These are phyloP conservation scores for Lacerta viridis DNA, from an alignment of 2,797 vertebrate species.

Conservation along the genomic window DNA sequence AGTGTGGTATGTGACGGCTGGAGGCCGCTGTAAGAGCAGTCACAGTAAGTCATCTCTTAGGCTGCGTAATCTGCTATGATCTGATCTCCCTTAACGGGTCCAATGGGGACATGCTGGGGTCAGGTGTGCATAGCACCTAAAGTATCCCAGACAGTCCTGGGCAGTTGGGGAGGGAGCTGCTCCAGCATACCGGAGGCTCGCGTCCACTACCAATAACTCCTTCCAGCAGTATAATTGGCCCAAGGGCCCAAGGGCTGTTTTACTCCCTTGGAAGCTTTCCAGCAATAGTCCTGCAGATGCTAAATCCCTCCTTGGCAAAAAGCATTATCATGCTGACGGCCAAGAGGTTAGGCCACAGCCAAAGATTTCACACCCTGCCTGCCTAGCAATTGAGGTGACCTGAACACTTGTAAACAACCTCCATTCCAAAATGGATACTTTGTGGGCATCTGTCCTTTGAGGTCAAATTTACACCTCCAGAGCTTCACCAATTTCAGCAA, in stretches of 20 bases:
- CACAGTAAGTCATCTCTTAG: neutral
- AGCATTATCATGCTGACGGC: neutral
- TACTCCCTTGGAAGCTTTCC: neutral
- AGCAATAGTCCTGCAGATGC: neutral
- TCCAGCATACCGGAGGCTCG: neutral
- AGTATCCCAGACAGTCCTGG: neutral
- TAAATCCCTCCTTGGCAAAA: constrained; percentile 30
- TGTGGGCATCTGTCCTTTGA: neutral
- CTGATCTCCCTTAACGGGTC: constrained; percentile 10
- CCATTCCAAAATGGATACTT: neutral
- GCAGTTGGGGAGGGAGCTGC: neutral
- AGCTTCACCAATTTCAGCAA: neutral
- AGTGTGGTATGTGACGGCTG: neutral
- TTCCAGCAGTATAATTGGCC: neutral
- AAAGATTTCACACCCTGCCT: constrained; percentile 23
- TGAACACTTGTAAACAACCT: constrained; percentile 23
- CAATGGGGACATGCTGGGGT: neutral
- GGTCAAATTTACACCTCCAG: neutral
- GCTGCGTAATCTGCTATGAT: constrained; percentile 23
- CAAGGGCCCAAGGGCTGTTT: neutral
- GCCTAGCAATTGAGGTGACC: neutral
- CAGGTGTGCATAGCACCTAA: neutral
- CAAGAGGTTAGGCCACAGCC: neutral
- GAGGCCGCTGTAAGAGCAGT: neutral
- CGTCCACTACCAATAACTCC: neutral